These are phyloP conservation scores for Ctenopoma multispine DNA, from an alignment of 2,797 vertebrate species.

Conservation along the genomic window DNA sequence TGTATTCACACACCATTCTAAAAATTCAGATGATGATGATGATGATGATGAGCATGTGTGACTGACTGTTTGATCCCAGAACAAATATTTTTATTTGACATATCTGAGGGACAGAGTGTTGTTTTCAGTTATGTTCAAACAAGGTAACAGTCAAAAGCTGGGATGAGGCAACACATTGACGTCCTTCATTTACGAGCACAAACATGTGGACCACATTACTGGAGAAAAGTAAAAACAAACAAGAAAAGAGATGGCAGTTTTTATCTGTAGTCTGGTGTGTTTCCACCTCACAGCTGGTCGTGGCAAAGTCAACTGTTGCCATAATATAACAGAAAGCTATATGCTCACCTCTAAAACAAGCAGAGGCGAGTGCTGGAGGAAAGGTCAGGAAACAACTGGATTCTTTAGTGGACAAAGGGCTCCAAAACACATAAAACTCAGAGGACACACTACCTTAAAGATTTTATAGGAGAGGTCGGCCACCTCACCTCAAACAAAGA, in stretches of 20 bases:
- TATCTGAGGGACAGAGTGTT: slow-evolving; percentile 32
- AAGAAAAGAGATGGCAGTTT: slow-evolving; percentile 33
- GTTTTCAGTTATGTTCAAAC: slow-evolving; percentile 31
- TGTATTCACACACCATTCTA: slow-evolving; percentile 2
- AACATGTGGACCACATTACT: slow-evolving; percentile 39
- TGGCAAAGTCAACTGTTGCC: slow-evolving; percentile 10
- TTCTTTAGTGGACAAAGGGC: slow-evolving; percentile 19
- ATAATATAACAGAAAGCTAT: background rate
- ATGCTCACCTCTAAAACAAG: background rate
- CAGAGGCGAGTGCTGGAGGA: background rate
- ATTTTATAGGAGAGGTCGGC: background rate
- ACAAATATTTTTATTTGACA: slow-evolving; percentile 16
- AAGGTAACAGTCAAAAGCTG: slow-evolving; percentile 4
- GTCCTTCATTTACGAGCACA: slow-evolving; percentile 37
- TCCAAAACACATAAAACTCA: background rate
- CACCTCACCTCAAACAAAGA: background rate
- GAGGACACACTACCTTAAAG: background rate
- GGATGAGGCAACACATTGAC: slow-evolving; percentile 10
- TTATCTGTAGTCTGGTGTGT: slow-evolving; percentile 23
- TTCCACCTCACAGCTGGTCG: slow-evolving; percentile 38
- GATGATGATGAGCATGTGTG: background rate
- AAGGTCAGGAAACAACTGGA: background rate
- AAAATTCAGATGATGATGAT: slow-evolving; percentile 15
- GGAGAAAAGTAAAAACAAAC: slow-evolving; percentile 43
- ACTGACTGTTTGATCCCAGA: slow-evolving; percentile 23